Evolutionary conservation across 2,113 vertebrate species (phyloP), one percentile per base, ranked within the genome.

Genomic region (Gorsachius goisagi): DNA sequence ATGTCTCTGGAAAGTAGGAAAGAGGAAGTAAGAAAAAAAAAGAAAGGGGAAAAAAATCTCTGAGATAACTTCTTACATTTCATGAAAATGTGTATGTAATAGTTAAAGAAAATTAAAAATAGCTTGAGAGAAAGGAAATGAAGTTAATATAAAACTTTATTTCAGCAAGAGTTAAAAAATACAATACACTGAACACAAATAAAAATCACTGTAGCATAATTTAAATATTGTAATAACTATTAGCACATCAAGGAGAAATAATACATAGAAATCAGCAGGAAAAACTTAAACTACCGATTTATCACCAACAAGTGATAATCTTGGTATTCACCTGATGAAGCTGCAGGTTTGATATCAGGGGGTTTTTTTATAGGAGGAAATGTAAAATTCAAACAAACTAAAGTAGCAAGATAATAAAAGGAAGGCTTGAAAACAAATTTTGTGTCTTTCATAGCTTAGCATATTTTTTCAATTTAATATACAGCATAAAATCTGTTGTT

Each of bases 21-120:
- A 49, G 39, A 23, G 4, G 41, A 44, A 44, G 41, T 15, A 44
- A 8, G 11, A 44, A 62, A 33, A 9, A 30, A 33, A 19, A 41
- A 14, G 2, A 5, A 18, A 6, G 6, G 2, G 24, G 33, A 4
- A 9, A 13, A 26, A 47, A 37, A 32, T 12, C 13, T 4, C 5
- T 15, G 41, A 9, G 1, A 20, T 16, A 44, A 27, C 14, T 50
- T 62, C 19, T 53, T 44, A n/a, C 3, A 27, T 9, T 44, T 49
- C 12, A 35, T 82, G 15, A 73, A 83, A 82, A 44, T 32, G 0
- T 56, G 5, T 15, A 56, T 35, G 0, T 49, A 22, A 22, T 28
- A 15, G 2, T 27, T 76, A 39, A 16, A 89, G 77, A 64, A 64
- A 22, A 0, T 23, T 62, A 12, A 81, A 49, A 85, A 82, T 33